Percentiles rank a stretch among this genome's conserved stretches.
Conservation (phyloP, 2,113 vertebrate genomes). For the Ameiurus melas region DNA sequence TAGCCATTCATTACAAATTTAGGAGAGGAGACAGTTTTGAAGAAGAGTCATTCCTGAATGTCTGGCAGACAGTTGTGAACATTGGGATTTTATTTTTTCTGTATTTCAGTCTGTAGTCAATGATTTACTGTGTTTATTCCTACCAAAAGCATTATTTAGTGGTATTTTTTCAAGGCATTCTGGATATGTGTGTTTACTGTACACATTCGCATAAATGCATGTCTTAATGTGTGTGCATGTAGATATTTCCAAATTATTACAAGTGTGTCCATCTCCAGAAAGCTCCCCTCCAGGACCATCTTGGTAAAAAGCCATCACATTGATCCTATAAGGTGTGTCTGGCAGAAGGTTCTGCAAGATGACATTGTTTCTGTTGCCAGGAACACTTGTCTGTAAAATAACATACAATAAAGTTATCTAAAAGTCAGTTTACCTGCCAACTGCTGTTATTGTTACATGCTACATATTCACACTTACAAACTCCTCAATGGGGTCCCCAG, state of each 20-base stretch:
- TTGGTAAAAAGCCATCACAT: constrained; percentile 84
- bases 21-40: constrained; percentile 33
- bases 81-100: constrained; percentile 44
- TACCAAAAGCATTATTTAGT: not conserved
- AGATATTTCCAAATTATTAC: constrained; percentile 64
- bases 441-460: not conserved
- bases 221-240: not conserved
- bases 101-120: constrained; percentile 23
- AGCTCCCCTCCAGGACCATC: constrained; percentile 90
- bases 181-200: not conserved
- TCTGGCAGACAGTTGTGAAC: constrained; percentile 49
- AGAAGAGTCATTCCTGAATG: constrained; percentile 46
- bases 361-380: constrained; percentile 88
- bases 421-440: not conserved
- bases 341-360: constrained; percentile 86
- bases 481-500: constrained; percentile 93
- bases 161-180: not conserved
- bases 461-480: constrained; percentile 77
- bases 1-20: not conserved
- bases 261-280: constrained; percentile 87
- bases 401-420: not conserved
- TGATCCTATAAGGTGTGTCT: constrained; percentile 92
- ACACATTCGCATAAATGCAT: not conserved
- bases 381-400: constrained; percentile 46
- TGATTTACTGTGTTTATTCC: not conserved